Conservation (phyloP, 2,797 vertebrate genomes). For the Sebastes steindachneri region DNA sequence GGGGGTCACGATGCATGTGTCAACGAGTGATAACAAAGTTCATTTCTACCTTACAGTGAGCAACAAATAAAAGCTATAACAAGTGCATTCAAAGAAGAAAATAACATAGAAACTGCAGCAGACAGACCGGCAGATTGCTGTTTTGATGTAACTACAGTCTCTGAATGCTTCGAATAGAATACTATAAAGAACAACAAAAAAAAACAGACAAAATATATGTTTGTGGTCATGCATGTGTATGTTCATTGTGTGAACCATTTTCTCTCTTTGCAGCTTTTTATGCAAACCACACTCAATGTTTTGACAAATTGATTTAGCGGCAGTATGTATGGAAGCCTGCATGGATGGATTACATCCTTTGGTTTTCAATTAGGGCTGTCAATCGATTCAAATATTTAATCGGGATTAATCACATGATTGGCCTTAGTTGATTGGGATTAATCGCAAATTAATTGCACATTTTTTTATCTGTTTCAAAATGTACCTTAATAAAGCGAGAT, state of each 20-base stretch:
- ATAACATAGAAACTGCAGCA: not conserved
- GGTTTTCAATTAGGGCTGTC: too few relatives aligned
- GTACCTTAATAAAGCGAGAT: too few relatives aligned
- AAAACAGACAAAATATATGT: not conserved
- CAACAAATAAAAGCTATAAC: not conserved
- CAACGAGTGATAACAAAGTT: not conserved
- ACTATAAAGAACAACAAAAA: not conserved
- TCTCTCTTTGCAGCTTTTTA: too few relatives aligned
- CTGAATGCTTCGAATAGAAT: not conserved
- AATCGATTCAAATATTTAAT: too few relatives aligned
- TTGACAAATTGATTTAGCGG: too few relatives aligned
- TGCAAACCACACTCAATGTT: too few relatives aligned
- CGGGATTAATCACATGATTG: too few relatives aligned
- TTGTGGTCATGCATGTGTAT: not conserved
- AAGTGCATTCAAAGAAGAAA: not conserved
- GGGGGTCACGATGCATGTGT: not conserved
- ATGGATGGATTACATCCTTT: too few relatives aligned
- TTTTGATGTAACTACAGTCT: not conserved
- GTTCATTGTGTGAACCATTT: too few relatives aligned
- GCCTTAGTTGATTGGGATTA: not conserved
- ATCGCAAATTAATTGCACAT: too few relatives aligned
- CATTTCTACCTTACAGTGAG: not conserved
- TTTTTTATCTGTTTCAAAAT: too few relatives aligned
- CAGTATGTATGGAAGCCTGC: too few relatives aligned
- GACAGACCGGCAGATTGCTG: not conserved